Evolutionary conservation across 1,140 invertebrate species (phyloP).

Genomic region (Leptinotarsa texana): DNA sequence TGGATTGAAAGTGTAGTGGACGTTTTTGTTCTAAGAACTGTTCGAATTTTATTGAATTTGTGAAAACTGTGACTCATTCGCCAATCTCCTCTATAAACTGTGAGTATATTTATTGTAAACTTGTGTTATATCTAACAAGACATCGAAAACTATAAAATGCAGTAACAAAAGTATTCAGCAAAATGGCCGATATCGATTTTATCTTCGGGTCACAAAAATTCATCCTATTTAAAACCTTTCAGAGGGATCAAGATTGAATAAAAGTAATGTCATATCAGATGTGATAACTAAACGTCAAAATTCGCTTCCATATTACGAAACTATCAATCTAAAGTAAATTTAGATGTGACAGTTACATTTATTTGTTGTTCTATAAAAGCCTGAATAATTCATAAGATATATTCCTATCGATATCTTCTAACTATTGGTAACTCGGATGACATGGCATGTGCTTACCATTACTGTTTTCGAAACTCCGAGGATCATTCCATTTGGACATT

Average conservation of each 20-base stretch:
- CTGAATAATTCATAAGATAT: not conserved
- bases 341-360: slow-evolving; percentile 7
- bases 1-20: slow-evolving; percentile 1
- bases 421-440: not conserved
- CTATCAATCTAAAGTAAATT: slow-evolving; percentile 3
- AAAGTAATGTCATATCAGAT: slow-evolving; percentile 11
- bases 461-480: too few species aligned
- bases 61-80: slow-evolving; percentile 1
- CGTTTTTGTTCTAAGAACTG: not conserved
- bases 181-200: slow-evolving; percentile 51
- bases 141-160: not conserved
- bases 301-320: slow-evolving; percentile 11
- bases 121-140: too few species aligned
- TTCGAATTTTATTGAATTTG: not conserved
- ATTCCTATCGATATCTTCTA: not conserved
- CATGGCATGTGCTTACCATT: not conserved
- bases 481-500: too few species aligned
- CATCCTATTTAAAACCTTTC: slow-evolving; percentile 11
- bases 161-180: slow-evolving; percentile 30
- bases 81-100: not conserved
- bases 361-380: slow-evolving; percentile 1
- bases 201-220: slow-evolving; percentile 34
- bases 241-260: slow-evolving; percentile 18
- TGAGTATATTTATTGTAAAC: not conserved
- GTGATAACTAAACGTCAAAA: slow-evolving; percentile 15